Percentiles rank a stretch among this genome's conserved stretches.
These are phyloP conservation scores for Silvanus unidentatus DNA, from an alignment of 2,888 invertebrate species.

Conservation along the genomic window DNA sequence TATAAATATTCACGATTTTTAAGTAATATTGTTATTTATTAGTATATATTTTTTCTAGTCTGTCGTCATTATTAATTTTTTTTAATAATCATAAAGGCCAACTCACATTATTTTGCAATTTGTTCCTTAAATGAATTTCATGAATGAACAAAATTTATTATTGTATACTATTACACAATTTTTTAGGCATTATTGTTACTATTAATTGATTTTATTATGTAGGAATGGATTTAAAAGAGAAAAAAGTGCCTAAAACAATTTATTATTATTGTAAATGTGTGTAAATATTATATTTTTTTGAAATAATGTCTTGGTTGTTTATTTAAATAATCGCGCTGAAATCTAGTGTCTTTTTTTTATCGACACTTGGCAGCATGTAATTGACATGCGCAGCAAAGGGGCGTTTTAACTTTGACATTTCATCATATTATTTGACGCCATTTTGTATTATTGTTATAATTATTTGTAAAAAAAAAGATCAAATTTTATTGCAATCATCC, in stretches of 20 bases:
- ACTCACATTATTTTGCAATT: slow-evolving; percentile 20
- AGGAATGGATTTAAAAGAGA: slow-evolving; percentile 7
- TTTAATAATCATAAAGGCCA: slow-evolving; percentile 12
- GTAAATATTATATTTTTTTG: slow-evolving; percentile 41
- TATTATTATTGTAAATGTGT: slow-evolving; percentile 35
- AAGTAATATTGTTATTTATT: too few species aligned
- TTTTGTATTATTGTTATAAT: slow-evolving; percentile 22
- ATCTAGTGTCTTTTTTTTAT: background rate
- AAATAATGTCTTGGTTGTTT: slow-evolving; percentile 17
- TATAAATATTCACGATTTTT: slow-evolving; percentile 29
- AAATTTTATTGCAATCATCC: slow-evolving; percentile 23
- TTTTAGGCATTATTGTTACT: too few species aligned
- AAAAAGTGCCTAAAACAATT: too few species aligned
- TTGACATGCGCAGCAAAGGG: background rate
- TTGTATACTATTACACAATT: background rate
- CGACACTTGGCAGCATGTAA: too few species aligned
- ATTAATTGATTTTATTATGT: slow-evolving; percentile 2
- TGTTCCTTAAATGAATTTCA: slow-evolving; percentile 31
- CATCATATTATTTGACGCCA: slow-evolving; percentile 23
- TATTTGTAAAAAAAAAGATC: background rate
- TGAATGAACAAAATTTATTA: slow-evolving; percentile 14
- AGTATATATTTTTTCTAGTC: slow-evolving; percentile 40
- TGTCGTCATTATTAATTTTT: slow-evolving; percentile 36
- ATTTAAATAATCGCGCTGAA: background rate
- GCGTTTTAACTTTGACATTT: background rate